These are phyloP conservation scores for Apteryx mantelli DNA, from an alignment of 2,113 vertebrate genomes.

Conservation along the genomic window DNA sequence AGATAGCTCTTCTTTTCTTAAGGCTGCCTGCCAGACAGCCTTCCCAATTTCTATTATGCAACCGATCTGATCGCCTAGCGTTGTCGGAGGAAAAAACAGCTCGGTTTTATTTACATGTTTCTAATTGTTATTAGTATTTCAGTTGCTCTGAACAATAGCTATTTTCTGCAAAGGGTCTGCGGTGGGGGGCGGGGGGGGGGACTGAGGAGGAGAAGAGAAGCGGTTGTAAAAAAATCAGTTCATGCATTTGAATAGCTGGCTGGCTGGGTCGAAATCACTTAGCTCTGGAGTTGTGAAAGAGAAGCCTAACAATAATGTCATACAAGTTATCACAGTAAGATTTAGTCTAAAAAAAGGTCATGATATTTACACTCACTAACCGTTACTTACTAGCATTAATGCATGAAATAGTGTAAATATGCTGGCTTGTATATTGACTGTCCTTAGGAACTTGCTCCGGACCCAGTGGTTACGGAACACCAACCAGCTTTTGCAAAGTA, in stretches of 20 bases:
- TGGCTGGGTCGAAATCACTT: conserved; percentile 68
- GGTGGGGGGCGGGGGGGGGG: background rate
- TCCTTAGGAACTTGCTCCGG: background rate
- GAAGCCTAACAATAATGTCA: background rate
- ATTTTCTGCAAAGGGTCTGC: background rate
- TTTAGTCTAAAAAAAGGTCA: background rate
- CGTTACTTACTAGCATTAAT: background rate
- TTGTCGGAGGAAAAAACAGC: background rate
- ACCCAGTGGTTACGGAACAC: background rate
- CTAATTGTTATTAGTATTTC: background rate
- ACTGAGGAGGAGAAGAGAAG: background rate
- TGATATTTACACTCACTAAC: background rate
- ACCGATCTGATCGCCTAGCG: conserved; percentile 57
- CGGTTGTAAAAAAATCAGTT: conserved; percentile 58
- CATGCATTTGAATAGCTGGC: conserved; percentile 72
- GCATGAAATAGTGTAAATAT: background rate
- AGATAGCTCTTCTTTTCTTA: conserved; percentile 79
- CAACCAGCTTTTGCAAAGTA: background rate
- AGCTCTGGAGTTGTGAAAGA: conserved; percentile 51
- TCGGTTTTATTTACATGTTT: conserved; percentile 38
- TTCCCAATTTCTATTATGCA: conserved; percentile 77
- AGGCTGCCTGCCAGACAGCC: conserved; percentile 81
- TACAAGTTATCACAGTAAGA: background rate
- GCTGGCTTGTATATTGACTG: background rate
- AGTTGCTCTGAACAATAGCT: conserved; percentile 61